phyloP scores from a whole-genome alignment of 2,797 vertebrate genomes.

The Crax fasciolata region DNA sequence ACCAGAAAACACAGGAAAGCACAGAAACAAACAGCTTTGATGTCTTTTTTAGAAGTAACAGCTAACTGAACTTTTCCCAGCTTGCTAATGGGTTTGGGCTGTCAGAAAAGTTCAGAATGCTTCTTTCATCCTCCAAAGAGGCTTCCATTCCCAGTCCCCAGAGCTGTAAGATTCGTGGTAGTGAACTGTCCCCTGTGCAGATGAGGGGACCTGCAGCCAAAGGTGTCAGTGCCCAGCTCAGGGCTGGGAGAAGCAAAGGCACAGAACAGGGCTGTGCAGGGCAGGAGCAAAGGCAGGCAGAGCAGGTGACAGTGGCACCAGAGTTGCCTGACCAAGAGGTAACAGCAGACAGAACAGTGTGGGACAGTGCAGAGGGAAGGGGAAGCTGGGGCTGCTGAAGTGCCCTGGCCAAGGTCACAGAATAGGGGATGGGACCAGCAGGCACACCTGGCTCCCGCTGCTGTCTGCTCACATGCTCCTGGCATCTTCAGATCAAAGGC shows the following conservation, averaged over 20 bases:
- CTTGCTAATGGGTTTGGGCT: background rate
- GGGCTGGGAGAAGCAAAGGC: background rate
- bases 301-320: background rate
- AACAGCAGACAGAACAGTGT: background rate
- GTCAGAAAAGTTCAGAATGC: background rate
- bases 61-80: background rate
- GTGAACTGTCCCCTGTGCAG: background rate
- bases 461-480: fast-evolving
- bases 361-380: background rate
- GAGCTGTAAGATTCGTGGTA: background rate
- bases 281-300: background rate
- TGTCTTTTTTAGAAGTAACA: background rate
- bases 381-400: fast-evolving
- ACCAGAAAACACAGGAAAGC: background rate
- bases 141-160: background rate
- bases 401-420: constrained; percentile 10
- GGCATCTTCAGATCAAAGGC: fast-evolving
- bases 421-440: background rate
- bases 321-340: no score
- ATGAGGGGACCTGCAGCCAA: background rate
- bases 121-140: background rate
- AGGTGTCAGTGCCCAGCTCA: background rate
- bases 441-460: background rate
- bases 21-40: background rate
- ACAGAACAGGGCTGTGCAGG: fast-evolving